phyloP scores from a whole-genome alignment of 2,797 vertebrate genomes.

The Ptychadena robeensis region DNA sequence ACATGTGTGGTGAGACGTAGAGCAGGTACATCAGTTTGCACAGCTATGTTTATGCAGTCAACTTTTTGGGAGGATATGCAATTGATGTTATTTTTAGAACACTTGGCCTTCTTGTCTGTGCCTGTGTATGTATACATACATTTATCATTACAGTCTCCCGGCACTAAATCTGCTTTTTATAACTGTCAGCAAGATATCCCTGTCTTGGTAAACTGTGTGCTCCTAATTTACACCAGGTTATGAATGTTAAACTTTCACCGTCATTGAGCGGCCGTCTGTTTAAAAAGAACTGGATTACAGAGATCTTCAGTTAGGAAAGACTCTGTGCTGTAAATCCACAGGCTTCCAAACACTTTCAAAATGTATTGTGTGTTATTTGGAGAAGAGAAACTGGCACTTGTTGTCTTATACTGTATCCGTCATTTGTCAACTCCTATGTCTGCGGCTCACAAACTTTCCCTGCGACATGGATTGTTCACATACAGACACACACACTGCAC shows the following conservation, averaged over 20 bases:
- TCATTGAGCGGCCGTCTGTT: slow-evolving; percentile 63
- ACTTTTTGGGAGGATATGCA: slow-evolving; percentile 77
- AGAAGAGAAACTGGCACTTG: neutral
- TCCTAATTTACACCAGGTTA: slow-evolving; percentile 61
- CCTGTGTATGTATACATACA: slow-evolving; percentile 77
- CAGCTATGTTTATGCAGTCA: slow-evolving; percentile 77
- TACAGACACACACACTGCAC: no score
- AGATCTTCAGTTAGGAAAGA: slow-evolving; percentile 18
- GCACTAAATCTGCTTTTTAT: slow-evolving; percentile 74
- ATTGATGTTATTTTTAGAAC: slow-evolving; percentile 84
- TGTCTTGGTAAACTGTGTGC: slow-evolving; percentile 66
- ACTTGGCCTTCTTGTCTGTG: slow-evolving; percentile 69
- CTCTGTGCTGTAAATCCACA: slow-evolving; percentile 10
- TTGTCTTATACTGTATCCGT: neutral
- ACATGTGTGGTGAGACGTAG: slow-evolving; percentile 71
- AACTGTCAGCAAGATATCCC: slow-evolving; percentile 74
- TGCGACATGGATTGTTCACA: no score
- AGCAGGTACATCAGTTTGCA: slow-evolving; percentile 80
- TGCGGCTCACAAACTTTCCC: no score
- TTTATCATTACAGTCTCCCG: slow-evolving; percentile 72
- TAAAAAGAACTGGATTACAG: slow-evolving; percentile 63
- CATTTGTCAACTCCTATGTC: no score
- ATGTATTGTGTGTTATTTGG: neutral
- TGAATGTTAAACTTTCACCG: slow-evolving; percentile 61
- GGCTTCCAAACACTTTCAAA: neutral